These are phyloP conservation scores for Mylabris phalerata DNA, from an alignment of 1,140 invertebrate species.

Conservation along the genomic window DNA sequence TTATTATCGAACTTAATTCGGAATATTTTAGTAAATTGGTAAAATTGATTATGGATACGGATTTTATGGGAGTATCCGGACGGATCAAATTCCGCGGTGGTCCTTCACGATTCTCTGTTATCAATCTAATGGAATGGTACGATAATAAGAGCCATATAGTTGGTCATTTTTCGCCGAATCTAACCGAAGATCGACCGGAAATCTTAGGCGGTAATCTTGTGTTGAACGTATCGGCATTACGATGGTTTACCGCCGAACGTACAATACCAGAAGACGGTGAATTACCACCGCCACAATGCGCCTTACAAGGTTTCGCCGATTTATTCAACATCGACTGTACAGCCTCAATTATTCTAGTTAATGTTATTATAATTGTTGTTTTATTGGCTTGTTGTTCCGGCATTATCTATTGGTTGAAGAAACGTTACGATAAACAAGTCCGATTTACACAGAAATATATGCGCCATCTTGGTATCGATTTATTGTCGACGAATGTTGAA, in stretches of 20 bases:
- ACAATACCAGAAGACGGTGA: slow-evolving; percentile 61
- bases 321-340: slow-evolving; percentile 63
- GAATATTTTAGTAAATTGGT: slow-evolving; percentile 46
- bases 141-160: slow-evolving; percentile 49
- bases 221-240: slow-evolving; percentile 50
- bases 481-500: slow-evolving; percentile 43
- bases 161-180: slow-evolving; percentile 57
- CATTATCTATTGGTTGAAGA: slow-evolving; percentile 46
- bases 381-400: slow-evolving; percentile 41
- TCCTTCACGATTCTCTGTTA: slow-evolving; percentile 59
- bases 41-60: slow-evolving; percentile 50
- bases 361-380: slow-evolving; percentile 60
- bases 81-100: slow-evolving; percentile 61
- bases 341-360: slow-evolving; percentile 62
- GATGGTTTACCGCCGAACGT: slow-evolving; percentile 53
- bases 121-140: slow-evolving; percentile 67
- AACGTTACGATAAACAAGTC: slow-evolving; percentile 64
- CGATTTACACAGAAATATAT: slow-evolving; percentile 62
- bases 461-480: slow-evolving; percentile 61
- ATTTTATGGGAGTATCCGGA: slow-evolving; percentile 74
- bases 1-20: neutral
- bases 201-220: slow-evolving; percentile 45
- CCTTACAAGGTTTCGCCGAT: slow-evolving; percentile 56
- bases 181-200: slow-evolving; percentile 39
- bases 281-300: slow-evolving; percentile 51